phyloP scores from a whole-genome alignment of 2,797 vertebrate genomes.

The Vireo griseus region DNA sequence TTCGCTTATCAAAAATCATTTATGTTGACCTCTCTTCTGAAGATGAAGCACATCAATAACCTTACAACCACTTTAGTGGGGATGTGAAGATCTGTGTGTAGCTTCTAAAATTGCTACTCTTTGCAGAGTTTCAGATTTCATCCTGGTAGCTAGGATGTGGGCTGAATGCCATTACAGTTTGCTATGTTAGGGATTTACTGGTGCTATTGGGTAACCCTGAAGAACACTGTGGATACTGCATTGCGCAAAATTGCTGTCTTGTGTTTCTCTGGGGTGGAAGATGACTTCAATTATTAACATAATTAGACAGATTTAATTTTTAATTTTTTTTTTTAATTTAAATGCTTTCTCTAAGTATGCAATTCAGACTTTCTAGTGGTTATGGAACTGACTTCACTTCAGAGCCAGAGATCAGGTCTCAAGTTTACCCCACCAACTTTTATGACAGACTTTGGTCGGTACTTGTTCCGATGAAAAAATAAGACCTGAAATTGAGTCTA shows the following conservation, averaged over 20 bases:
- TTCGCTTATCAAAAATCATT: neutral
- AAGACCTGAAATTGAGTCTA: neutral
- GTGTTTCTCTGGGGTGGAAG: neutral
- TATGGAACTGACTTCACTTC: neutral
- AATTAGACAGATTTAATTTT: neutral
- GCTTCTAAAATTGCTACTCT: constrained; percentile 37
- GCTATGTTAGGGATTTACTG: constrained; percentile 55
- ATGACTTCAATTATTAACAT: constrained; percentile 20
- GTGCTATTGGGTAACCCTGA: constrained; percentile 31
- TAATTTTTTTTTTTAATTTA: neutral
- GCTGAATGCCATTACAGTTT: neutral
- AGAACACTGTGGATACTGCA: neutral
- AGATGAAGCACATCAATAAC: neutral
- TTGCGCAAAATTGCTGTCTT: neutral
- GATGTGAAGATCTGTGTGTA: neutral
- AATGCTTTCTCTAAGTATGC: neutral
- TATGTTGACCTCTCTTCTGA: neutral
- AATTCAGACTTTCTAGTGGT: neutral
- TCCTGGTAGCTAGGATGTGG: neutral
- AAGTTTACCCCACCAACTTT: neutral
- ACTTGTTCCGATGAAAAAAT: neutral
- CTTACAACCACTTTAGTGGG: neutral
- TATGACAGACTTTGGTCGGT: neutral
- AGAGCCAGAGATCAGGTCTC: neutral
- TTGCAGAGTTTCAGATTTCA: constrained; percentile 53